phyloP scores from a whole-genome alignment of 2,888 invertebrate species.

The Stenichneumon culpator region DNA sequence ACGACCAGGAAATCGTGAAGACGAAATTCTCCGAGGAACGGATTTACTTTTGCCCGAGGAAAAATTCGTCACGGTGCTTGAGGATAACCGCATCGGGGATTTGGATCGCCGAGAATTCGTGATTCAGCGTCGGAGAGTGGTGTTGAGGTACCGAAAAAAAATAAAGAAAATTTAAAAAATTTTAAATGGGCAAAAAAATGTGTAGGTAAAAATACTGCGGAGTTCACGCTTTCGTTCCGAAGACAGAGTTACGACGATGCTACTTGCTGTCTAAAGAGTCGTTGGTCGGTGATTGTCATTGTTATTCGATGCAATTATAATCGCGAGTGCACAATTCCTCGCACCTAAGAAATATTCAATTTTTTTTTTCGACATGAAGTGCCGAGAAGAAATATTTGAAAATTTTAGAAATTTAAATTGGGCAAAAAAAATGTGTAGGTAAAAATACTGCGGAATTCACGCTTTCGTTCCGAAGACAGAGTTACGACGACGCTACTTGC shows the following conservation, averaged over 20 bases:
- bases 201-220: slow-evolving; percentile 39
- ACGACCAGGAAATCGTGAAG: slow-evolving; percentile 65
- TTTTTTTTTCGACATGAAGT: too few species aligned
- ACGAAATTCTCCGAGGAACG: slow-evolving; percentile 62
- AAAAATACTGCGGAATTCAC: slow-evolving; percentile 35
- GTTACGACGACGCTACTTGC: not conserved
- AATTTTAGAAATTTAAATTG: not conserved
- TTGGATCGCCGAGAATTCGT: slow-evolving; percentile 10
- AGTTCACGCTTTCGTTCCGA: slow-evolving; percentile 33
- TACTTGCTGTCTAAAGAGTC: not conserved
- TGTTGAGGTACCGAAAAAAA: not conserved
- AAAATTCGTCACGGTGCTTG: slow-evolving; percentile 64
- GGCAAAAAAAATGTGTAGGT: slow-evolving; percentile 27
- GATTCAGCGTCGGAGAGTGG: not conserved
- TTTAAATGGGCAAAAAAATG: slow-evolving; percentile 32
- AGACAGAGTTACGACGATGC: too few species aligned
- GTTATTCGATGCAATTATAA: too few species aligned
- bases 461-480: slow-evolving; percentile 16
- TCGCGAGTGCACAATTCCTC: too few species aligned
- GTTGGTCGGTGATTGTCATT: not conserved
- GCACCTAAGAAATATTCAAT: too few species aligned
- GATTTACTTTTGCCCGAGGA: slow-evolving; percentile 60
- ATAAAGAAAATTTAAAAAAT: slow-evolving; percentile 6
- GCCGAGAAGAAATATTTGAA: too few species aligned
- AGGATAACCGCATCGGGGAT: slow-evolving; percentile 44